phyloP scores from a whole-genome alignment of 92 coral and sea anemone genomes.

The Palythoa caribaeorum region DNA sequence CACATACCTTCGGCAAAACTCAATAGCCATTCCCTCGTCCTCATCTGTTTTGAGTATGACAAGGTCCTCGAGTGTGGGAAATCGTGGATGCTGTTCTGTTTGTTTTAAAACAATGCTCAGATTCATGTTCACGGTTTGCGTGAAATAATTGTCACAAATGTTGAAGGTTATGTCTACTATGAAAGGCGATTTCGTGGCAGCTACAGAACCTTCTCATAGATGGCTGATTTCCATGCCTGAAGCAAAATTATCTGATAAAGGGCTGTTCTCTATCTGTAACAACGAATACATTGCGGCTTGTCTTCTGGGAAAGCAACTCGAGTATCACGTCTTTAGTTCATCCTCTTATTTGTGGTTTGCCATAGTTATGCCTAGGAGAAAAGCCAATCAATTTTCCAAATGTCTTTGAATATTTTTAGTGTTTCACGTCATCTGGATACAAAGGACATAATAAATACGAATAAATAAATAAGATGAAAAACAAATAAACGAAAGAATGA shows the following conservation, averaged over 20 bases:
- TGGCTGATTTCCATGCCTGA: slow-evolving; percentile 57
- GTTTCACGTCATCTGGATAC: neutral
- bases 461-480: too few species aligned
- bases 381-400: neutral
- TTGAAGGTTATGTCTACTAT: slow-evolving; percentile 56
- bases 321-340: slow-evolving; percentile 31
- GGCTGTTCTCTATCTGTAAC: slow-evolving; percentile 49
- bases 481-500: too few species aligned
- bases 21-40: slow-evolving; percentile 36
- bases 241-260: slow-evolving; percentile 34
- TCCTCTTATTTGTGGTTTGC: slow-evolving; percentile 32
- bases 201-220: slow-evolving; percentile 45
- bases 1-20: slow-evolving; percentile 29
- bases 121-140: slow-evolving; percentile 51
- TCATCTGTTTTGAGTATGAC: slow-evolving; percentile 47
- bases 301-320: slow-evolving; percentile 34
- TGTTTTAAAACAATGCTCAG: slow-evolving; percentile 39
- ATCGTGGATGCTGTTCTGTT: slow-evolving; percentile 64
- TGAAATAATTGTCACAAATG: slow-evolving; percentile 54
- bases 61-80: slow-evolving; percentile 58
- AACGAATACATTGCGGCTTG: neutral
- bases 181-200: slow-evolving; percentile 12
- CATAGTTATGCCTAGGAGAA: slow-evolving; percentile 42
- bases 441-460: neutral
- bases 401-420: neutral